phyloP scores from a whole-genome alignment of 2,888 invertebrate genomes.

The Andrena camellia region DNA sequence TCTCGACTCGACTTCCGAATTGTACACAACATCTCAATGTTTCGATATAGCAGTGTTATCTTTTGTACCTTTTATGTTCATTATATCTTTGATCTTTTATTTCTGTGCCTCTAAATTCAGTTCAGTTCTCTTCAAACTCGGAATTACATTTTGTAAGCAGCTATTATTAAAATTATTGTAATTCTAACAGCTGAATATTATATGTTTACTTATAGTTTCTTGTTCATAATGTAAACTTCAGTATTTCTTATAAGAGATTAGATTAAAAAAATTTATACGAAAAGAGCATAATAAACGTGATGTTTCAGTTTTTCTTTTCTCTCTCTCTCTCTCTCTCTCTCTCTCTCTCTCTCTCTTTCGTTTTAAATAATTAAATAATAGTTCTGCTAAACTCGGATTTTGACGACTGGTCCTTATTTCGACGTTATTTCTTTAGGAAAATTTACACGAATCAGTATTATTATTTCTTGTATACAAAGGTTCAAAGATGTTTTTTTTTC shows the following conservation, averaged over 20 bases:
- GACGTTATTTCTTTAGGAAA: constrained; percentile 35
- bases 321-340: neutral
- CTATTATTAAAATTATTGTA: constrained; percentile 37
- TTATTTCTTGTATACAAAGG: constrained; percentile 51
- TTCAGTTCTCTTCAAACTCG: constrained; percentile 18
- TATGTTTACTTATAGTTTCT: constrained; percentile 5
- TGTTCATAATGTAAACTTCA: constrained; percentile 41
- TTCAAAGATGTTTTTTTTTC: constrained; percentile 57
- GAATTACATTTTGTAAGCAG: constrained; percentile 31
- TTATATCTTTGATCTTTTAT: constrained; percentile 23
- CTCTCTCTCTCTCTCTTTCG: neutral
- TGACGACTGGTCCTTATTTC: constrained; percentile 43
- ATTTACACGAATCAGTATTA: constrained; percentile 72
- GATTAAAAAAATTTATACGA: constrained; percentile 6
- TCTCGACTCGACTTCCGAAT: constrained; percentile 52
- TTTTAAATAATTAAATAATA: constrained; percentile 5
- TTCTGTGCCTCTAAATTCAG: constrained; percentile 26
- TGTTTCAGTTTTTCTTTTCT: constrained; percentile 21
- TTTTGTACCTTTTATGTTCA: constrained; percentile 25
- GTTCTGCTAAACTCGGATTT: constrained; percentile 30
- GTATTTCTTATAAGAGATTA: constrained; percentile 41
- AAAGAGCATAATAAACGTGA: constrained; percentile 13
- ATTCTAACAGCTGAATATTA: constrained; percentile 28
- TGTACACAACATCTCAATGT: constrained; percentile 24
- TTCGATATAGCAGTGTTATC: constrained; percentile 11